Base-by-base conservation (phyloP, 2,888 invertebrate species). In the Cyrtodaria siliqua region DNA sequence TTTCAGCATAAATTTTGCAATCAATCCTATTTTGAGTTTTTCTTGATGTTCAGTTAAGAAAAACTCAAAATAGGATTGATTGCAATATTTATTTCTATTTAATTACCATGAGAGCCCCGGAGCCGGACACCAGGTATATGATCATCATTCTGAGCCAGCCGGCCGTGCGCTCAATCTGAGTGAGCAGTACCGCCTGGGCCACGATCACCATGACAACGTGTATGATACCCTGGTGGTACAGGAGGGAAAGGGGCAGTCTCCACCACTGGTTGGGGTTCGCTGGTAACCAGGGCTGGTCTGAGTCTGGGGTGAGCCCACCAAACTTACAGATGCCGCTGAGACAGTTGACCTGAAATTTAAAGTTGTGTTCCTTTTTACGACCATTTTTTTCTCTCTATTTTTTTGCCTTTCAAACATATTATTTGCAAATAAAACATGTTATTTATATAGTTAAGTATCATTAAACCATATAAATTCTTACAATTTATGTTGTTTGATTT, bases 281-380 rank as follows among this genome's bases (percentile, higher is more conserved):
- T 0, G 86, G 75, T 20, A 87, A 63, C 87, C 88, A 89, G 1
- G 87, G 86, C 9, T 64, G 75, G 20, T 72, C 71, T 6, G 63
- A 14, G 20, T 79, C 59, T 1, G 80, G 4, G 9, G 40, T 42
- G 6, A 85, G 26, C 2, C 40, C 60, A 14, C 85, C 82, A 18
- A 82, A 53, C 3, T 62, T 62, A 61, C 90, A 90, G 8, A 85
- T 47, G 4, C 73, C 60, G 18, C 49, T 67, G 20, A 88, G 61
- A 52, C 89, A 90, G 68, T 87, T 87, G 3, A 90, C 87, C 89
- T 90, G n/a, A n/a, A n/a, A n/a, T n/a, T n/a, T n/a, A n/a, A n/a
- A n/a, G n/a, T n/a, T n/a, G n/a, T n/a, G n/a, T n/a, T n/a, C n/a
- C n/a, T n/a, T n/a, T n/a, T n/a, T n/a, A n/a, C n/a, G n/a, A n/a